Percentiles rank a stretch among this genome's conserved stretches.
Evolutionary conservation across 2,113 vertebrate genomes (phyloP).

Genomic region (Dasyornis broadbenti): DNA sequence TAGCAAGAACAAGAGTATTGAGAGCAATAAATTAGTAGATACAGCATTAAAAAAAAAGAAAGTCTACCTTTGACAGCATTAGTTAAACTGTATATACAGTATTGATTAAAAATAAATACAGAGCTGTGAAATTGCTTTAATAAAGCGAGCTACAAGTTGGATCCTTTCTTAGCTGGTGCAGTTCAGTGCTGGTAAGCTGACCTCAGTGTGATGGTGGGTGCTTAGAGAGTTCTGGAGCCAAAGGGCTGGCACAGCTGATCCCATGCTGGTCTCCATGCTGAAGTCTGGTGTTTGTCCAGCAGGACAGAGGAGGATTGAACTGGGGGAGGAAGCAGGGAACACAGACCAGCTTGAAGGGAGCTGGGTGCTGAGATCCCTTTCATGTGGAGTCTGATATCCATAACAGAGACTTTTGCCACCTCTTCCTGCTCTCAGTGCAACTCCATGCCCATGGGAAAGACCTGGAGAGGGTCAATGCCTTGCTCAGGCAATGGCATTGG

Average conservation of each 20-base stretch:
- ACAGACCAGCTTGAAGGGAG: not conserved
- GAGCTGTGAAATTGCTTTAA: not conserved
- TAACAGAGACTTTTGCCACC: not conserved
- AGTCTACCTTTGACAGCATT: not conserved
- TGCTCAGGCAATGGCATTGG: too few species aligned
- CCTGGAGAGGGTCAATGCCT: not conserved
- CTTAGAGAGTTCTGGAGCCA: not conserved
- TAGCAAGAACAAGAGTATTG: not conserved
- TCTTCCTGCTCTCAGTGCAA: not conserved
- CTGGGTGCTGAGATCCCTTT: not conserved
- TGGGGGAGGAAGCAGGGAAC: not conserved
- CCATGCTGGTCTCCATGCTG: not conserved
- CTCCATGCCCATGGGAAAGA: not conserved
- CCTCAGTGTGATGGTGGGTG: not conserved
- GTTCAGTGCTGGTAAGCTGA: not conserved
- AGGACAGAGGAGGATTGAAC: not conserved
- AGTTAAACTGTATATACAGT: not conserved
- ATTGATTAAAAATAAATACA: not conserved
- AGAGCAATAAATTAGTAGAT: not conserved
- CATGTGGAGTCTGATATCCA: not conserved
- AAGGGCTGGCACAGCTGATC: not conserved
- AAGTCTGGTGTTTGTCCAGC: not conserved
- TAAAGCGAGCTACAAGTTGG: not conserved
- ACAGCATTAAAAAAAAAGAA: not conserved
- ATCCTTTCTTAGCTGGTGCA: not conserved